A percentile compares a stretch with the other conserved stretches of the same genome.
Conservation (phyloP, 2,797 vertebrate species). For the Coranthus polyacanthus region DNA sequence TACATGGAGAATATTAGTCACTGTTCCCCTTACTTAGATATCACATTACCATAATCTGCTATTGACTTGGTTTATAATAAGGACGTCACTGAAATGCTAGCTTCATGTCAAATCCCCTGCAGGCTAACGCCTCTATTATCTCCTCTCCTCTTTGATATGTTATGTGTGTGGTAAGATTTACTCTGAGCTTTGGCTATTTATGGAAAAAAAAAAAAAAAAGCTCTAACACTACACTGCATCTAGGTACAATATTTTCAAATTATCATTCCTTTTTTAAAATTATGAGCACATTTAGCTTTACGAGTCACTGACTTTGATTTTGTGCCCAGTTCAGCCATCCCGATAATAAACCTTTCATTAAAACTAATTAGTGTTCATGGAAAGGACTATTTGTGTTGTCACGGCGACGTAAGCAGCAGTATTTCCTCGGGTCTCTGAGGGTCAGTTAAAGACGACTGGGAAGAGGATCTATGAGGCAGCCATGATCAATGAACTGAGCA, state of each 20-base stretch:
- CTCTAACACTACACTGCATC: conserved; percentile 11
- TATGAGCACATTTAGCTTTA: conserved; percentile 10
- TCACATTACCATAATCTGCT: conserved; percentile 83
- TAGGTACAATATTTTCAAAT: conserved; percentile 23
- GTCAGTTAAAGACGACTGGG: conserved; percentile 54
- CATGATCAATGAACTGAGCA: conserved; percentile 73
- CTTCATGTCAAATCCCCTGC: conserved; percentile 74
- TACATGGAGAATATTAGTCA: conserved; percentile 73
- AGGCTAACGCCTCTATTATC: conserved; percentile 68
- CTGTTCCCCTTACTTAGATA: conserved; percentile 71
- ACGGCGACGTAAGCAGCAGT: conserved; percentile 43
- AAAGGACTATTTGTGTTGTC: conserved; percentile 54
- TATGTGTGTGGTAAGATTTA: conserved; percentile 53
- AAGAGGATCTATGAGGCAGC: conserved; percentile 56
- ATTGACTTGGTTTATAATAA: conserved; percentile 81
- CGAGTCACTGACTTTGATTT: conserved; percentile 49
- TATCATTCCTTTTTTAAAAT: conserved; percentile 2
- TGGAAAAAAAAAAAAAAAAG: conserved; percentile 15
- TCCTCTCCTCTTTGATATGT: conserved; percentile 71
- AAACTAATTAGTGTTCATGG: conserved; percentile 67
- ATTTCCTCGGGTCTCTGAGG: conserved; percentile 62
- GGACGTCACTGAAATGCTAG: conserved; percentile 69
- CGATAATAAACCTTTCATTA: conserved; percentile 63
- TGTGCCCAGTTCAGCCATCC: conserved; percentile 38
- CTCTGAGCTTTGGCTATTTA: conserved; percentile 64